Conservation (phyloP, 2,888 invertebrate genomes). For the Morpho deidamia region DNA sequence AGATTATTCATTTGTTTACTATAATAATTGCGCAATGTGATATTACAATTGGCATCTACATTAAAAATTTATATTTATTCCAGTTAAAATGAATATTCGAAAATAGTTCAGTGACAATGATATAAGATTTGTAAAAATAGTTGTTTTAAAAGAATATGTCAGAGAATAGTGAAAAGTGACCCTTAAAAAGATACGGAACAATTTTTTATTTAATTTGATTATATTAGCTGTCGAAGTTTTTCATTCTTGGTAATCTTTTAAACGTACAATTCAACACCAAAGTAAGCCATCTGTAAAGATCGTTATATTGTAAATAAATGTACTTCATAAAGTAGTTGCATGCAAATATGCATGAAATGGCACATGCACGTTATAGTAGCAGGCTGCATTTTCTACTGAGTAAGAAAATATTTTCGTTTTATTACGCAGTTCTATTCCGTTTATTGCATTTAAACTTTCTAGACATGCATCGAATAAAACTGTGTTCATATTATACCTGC, state of each 20-base stretch:
- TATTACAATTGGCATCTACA: too few species aligned
- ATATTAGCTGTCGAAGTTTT: slow-evolving; percentile 13
- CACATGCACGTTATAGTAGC: slow-evolving; percentile 4
- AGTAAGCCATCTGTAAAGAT: slow-evolving; percentile 29
- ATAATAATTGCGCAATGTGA: too few species aligned
- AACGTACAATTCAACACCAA: slow-evolving; percentile 27
- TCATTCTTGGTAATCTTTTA: slow-evolving; percentile 21
- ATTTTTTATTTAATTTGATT: background rate
- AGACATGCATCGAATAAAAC: background rate
- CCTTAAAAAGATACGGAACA: too few species aligned
- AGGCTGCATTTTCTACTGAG: background rate
- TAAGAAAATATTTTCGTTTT: background rate
- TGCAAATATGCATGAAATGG: slow-evolving; percentile 12
- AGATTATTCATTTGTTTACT: too few species aligned
- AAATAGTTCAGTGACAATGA: too few species aligned
- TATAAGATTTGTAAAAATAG: too few species aligned
- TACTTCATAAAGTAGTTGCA: slow-evolving; percentile 5
- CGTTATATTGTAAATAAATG: slow-evolving; percentile 5
- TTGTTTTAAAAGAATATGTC: too few species aligned
- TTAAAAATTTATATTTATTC: too few species aligned
- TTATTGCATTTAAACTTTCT: background rate
- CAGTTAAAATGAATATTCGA: too few species aligned
- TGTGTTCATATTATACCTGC: background rate
- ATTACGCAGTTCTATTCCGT: background rate
- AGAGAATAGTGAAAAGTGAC: too few species aligned